Evolutionary conservation across 2,888 invertebrate species (phyloP).

Genomic region (Meteorus cinctellus): DNA sequence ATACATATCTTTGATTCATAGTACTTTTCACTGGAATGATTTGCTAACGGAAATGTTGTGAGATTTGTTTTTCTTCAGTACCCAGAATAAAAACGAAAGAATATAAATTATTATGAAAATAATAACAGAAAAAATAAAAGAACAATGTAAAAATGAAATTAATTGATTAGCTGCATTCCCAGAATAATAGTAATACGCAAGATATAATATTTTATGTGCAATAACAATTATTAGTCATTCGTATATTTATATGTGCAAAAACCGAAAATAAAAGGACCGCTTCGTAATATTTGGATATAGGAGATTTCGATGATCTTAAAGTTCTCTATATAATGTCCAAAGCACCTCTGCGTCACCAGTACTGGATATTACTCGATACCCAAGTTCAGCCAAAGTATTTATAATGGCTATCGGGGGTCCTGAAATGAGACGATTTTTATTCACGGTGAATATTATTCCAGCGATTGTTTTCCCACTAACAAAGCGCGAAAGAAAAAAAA

Average conservation of each 20-base stretch:
- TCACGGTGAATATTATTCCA: conserved; percentile 10
- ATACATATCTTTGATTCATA: background rate
- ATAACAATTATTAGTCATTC: conserved; percentile 10
- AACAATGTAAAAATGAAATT: background rate
- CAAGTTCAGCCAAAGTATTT: conserved; percentile 84
- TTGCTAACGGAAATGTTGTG: background rate
- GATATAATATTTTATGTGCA: conserved; percentile 13
- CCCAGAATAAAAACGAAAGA: background rate
- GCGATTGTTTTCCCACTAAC: conserved; percentile 12
- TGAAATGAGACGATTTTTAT: conserved; percentile 59
- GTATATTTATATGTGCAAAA: conserved; percentile 18
- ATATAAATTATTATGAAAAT: background rate
- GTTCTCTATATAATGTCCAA: conserved; percentile 88
- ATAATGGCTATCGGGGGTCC: conserved; percentile 81
- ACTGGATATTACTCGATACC: conserved; percentile 85
- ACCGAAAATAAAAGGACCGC: background rate
- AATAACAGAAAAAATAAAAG: background rate
- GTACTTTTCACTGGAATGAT: conserved; percentile 5
- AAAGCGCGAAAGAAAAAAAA: background rate
- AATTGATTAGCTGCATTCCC: background rate
- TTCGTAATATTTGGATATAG: conserved; percentile 21
- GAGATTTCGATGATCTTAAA: conserved; percentile 71
- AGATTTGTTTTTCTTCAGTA: background rate
- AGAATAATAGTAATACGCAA: background rate
- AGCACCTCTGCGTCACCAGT: conserved; percentile 88